Evolutionary conservation across 2,797 vertebrate species (phyloP), one percentile per base, ranked within the genome.

Genomic region (Falco berigora): DNA sequence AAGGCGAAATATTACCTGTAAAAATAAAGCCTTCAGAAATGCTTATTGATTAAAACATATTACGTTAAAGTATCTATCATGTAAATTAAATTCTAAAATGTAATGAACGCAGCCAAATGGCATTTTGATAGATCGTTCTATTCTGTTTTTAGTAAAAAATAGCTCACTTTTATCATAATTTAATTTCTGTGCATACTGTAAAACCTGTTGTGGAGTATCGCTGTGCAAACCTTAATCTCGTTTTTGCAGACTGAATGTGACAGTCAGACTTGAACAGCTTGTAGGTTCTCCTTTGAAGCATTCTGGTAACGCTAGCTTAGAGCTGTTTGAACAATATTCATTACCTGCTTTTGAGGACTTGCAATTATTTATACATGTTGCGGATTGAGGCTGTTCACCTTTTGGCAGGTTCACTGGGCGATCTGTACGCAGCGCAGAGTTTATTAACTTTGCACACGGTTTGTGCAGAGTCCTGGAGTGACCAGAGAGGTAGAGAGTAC

Each of bases 131-230:
- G 97, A 98, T 98, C 93, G 97, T 96, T 97, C 97, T 96, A 92
- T 97, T 98, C 96, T 95, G 96, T 97, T 98, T 95, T 97, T 97
- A 90, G 96, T 96, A 97, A 98, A 94, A 98, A 98, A 98, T 94
- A 98, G 96, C 97, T 98, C 95, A 84, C 93, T 98, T 97, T 98
- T 97, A 96, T 95, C 85, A 94, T 98, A 96, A 95, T 97, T 97
- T 97, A 97, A 97, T 98, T 97, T 92, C 74, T 90, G 96, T 97
- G 98, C 97, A 91, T 97, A 96, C 79, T 93, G 97, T 97, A 98
- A 98, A 98, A 98, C 97, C 97, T 95, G 96, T 96, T 98, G 97
- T 98, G 97, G 98, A 98, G 87, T 97, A 95, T 96, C 93, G n/a
- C 94, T 32, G 80, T 85, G 69, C 92, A 97, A 94, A 94, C 75